Evolutionary conservation across 2,797 vertebrate species (phyloP).

Genomic region (Urophycis tenuis): DNA sequence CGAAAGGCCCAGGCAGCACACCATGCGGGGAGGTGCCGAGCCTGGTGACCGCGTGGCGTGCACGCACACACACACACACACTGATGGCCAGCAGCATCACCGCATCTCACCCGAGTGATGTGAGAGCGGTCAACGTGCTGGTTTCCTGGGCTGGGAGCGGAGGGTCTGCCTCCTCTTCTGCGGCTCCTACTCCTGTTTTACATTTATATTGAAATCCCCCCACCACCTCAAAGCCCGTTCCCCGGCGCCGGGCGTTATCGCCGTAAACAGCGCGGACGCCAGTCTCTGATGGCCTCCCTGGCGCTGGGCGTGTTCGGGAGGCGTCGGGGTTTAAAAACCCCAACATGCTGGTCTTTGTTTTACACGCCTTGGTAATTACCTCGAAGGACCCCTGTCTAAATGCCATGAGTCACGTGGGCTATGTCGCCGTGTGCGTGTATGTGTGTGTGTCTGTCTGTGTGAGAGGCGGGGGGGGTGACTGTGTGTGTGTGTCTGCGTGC

Average conservation of each 20-base stretch:
- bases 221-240: constrained; percentile 29
- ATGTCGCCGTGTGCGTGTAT: constrained; percentile 15
- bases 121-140: neutral
- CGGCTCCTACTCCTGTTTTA: constrained; percentile 54
- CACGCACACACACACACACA: neutral
- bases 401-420: constrained; percentile 19
- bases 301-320: constrained; percentile 31
- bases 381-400: constrained; percentile 7
- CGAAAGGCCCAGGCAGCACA: neutral
- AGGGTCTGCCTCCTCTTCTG: neutral
- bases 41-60: neutral
- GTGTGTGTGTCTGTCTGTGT: constrained; percentile 16
- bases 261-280: constrained; percentile 34
- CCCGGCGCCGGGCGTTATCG: constrained; percentile 16
- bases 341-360: constrained; percentile 6
- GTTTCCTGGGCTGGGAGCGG: neutral
- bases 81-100: neutral
- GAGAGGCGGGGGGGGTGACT: too few species aligned
- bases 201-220: constrained; percentile 66
- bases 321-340: constrained; percentile 25
- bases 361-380: constrained; percentile 38
- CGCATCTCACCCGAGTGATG: neutral
- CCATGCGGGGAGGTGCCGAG: neutral
- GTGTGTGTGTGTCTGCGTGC: neutral
- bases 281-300: constrained; percentile 40